A percentile compares a stretch with the other conserved stretches of the same genome.
phyloP scores from a whole-genome alignment of 2,797 vertebrate species.

The Peromyscus melanophrys region DNA sequence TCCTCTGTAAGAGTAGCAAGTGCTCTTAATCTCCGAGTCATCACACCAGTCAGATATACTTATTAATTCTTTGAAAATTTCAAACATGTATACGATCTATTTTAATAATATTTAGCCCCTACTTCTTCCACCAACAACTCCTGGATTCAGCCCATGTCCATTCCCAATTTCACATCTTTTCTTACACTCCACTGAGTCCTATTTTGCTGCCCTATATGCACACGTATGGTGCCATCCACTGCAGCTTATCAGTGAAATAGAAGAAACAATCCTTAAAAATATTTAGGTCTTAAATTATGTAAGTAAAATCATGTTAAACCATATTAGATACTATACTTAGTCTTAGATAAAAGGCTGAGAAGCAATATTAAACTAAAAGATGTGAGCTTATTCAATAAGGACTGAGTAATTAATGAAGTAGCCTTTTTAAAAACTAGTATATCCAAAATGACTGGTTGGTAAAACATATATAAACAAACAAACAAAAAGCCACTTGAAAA shows the following conservation, averaged over 20 bases:
- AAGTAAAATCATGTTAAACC: slow-evolving; percentile 62
- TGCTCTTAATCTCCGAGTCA: background rate
- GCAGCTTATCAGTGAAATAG: background rate
- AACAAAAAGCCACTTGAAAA: background rate
- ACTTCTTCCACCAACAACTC: background rate
- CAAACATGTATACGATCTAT: background rate
- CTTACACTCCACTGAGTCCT: background rate
- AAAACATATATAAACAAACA: background rate
- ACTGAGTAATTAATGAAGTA: slow-evolving; percentile 40
- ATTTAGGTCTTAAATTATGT: background rate
- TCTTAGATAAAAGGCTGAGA: background rate
- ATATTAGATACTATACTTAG: background rate
- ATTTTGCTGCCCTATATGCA: background rate
- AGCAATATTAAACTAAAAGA: background rate
- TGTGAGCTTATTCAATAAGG: background rate
- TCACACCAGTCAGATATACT: background rate
- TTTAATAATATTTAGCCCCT: background rate
- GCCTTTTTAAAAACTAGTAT: background rate
- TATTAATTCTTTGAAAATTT: background rate
- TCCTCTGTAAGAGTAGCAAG: background rate
- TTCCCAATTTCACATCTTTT: background rate
- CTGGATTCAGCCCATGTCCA: background rate
- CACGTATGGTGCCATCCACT: background rate
- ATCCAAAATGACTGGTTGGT: background rate
- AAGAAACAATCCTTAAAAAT: background rate